Evolutionary conservation across 2,888 invertebrate species (phyloP).

Genomic region (Carpatolechia fugitivella): DNA sequence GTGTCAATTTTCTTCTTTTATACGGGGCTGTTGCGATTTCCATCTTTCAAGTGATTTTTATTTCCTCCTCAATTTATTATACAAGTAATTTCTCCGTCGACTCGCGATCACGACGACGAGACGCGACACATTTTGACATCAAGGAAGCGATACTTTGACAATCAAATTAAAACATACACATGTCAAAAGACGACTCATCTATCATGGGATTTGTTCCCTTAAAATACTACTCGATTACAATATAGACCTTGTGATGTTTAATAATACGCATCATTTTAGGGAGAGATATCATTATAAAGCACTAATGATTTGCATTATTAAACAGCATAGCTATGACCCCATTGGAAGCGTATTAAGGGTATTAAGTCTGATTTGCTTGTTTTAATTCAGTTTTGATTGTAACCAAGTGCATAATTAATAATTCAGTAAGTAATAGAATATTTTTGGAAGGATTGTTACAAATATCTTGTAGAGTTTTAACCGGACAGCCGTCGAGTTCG

Average conservation of each 20-base stretch:
- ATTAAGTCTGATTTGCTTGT: conserved; percentile 73
- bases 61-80: too few relatives aligned
- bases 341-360: conserved; percentile 65
- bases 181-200: conserved; percentile 53
- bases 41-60: too few relatives aligned
- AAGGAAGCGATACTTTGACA: conserved; percentile 19
- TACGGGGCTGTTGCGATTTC: too few relatives aligned
- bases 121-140: background rate
- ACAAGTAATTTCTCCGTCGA: conserved; percentile 4
- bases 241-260: background rate
- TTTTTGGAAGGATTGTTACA: background rate
- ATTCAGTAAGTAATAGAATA: conserved; percentile 46
- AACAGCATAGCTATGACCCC: conserved; percentile 66
- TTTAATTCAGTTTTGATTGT: conserved; percentile 74
- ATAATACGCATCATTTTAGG: background rate
- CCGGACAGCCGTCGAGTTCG: background rate
- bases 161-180: conserved; percentile 52
- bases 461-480: background rate
- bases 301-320: conserved; percentile 64
- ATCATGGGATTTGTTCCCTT: conserved; percentile 44
- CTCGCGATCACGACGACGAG: background rate
- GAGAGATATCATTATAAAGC: background rate
- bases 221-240: background rate
- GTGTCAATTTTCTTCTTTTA: too few relatives aligned
- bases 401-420: conserved; percentile 69